Base-by-base conservation (phyloP, 2,113 vertebrate species). In the Stegostoma tigrinum region DNA sequence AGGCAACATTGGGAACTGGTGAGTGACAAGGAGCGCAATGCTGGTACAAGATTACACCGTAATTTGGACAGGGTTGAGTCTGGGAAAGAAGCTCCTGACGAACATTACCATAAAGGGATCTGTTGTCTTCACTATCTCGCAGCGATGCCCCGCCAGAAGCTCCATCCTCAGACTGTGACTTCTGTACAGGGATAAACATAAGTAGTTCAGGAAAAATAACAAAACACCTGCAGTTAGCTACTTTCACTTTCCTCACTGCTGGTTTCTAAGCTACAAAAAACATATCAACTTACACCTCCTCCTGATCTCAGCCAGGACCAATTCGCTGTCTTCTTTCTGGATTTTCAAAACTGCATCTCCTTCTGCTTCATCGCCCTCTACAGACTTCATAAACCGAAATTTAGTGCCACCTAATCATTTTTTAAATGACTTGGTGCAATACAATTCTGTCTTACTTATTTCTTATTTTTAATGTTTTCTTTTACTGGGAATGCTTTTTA, bases 121-220 rank as follows among this genome's bases (percentile, higher is more conserved):
- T 55, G 87, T 6, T 61, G 52, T 30, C 30, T n/a, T 90, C 87
- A 15, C 30, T 34, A 17, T 15, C 1, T n/a, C 30, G 27, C 12
- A 27, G 24, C 0, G 15, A 6, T 8, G 52, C 17, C 12, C 0
- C 30, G 27, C 5, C 27, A 0, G 8, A 14, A 61, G 0, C 24
- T 30, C 10, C 27, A 61, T 34, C 52, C 52, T 34, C 52, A 90
- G 27, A 61, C 27, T 15, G 30, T 17, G 30, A 17, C 3, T 34
- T 30, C 87, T 90, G 87, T 30, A 90, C 2, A 34, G 55, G n/a
- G 19, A 90, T 17, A 52, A 70, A 48, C 48, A 48, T 48, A 48
- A 48, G 48, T 48, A 48, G 48, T 48, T 48, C 48, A 48, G 55
- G 55, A 61, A 61, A 83, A 45, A 38, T 21, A 83, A 83, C 38